These are phyloP conservation scores for Zosterops hypoxanthus DNA, from an alignment of 2,113 vertebrate genomes.

Conservation along the genomic window DNA sequence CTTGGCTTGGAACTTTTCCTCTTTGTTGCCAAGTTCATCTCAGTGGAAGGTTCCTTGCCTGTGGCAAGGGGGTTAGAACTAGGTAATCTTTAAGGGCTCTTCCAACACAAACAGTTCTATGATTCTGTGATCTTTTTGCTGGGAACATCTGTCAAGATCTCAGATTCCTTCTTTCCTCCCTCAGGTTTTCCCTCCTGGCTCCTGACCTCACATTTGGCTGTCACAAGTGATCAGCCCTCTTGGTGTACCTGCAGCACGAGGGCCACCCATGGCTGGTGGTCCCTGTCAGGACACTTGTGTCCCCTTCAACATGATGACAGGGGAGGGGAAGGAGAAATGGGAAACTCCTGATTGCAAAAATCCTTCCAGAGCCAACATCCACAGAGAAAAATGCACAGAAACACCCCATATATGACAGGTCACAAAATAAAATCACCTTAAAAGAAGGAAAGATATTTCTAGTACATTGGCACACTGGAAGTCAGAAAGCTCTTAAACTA, in stretches of 20 bases:
- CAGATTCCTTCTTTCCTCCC: background rate
- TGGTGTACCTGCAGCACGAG: fast-evolving
- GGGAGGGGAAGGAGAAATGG: background rate
- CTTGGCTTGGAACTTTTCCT: background rate
- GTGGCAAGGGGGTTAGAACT: background rate
- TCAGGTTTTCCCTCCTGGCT: background rate
- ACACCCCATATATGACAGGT: background rate
- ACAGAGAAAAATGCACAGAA: background rate
- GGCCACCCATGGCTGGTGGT: background rate
- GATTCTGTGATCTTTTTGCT: background rate
- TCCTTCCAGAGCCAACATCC: background rate
- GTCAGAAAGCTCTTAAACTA: background rate
- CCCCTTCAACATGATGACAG: background rate
- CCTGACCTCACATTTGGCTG: background rate
- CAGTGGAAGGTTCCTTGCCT: background rate
- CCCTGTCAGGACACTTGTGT: background rate
- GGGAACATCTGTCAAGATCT: background rate
- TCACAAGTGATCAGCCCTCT: background rate
- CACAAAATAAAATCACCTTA: background rate
- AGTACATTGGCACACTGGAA: background rate
- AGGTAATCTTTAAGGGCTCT: background rate
- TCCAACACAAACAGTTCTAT: background rate
- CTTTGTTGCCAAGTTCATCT: background rate
- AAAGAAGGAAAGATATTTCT: background rate
- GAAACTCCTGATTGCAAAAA: background rate